Conservation (phyloP, 2,888 invertebrate genomes). For the Aspidapion aeneum region DNA sequence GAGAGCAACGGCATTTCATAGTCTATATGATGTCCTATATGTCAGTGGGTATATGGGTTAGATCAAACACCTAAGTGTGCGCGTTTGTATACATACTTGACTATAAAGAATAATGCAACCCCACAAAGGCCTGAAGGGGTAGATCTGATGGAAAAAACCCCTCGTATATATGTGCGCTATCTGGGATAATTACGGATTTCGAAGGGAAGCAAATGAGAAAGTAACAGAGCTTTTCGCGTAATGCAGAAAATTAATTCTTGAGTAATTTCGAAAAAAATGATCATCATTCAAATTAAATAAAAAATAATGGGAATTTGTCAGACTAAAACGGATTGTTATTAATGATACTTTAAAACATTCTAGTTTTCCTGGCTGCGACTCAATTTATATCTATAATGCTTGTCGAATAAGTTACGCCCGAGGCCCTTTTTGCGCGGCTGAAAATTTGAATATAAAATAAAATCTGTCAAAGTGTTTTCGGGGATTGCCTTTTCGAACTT, state of each 20-base stretch:
- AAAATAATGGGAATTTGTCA: not conserved
- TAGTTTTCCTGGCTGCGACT: not conserved
- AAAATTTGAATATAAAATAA: not conserved
- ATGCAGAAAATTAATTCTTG: not conserved
- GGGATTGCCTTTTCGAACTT: not conserved
- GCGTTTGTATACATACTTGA: not conserved
- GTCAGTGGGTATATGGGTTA: conserved; percentile 41
- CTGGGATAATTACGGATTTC: not conserved
- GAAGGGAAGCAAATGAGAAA: not conserved
- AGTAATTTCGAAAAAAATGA: not conserved
- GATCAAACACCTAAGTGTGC: conserved; percentile 15
- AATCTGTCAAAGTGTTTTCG: not conserved
- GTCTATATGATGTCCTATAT: conserved; percentile 29
- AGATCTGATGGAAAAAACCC: not conserved
- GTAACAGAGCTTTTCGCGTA: not conserved
- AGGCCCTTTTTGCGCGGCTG: not conserved
- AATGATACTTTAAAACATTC: not conserved
- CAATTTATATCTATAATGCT: not conserved
- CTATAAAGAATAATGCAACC: not conserved
- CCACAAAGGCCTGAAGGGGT: not conserved
- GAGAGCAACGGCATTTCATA: not conserved
- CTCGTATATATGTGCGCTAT: not conserved
- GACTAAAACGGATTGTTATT: not conserved
- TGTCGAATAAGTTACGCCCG: not conserved
- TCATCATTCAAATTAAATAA: not conserved